Conservation (phyloP, 2,888 invertebrate species). For the Eugnorisma glareosa region DNA sequence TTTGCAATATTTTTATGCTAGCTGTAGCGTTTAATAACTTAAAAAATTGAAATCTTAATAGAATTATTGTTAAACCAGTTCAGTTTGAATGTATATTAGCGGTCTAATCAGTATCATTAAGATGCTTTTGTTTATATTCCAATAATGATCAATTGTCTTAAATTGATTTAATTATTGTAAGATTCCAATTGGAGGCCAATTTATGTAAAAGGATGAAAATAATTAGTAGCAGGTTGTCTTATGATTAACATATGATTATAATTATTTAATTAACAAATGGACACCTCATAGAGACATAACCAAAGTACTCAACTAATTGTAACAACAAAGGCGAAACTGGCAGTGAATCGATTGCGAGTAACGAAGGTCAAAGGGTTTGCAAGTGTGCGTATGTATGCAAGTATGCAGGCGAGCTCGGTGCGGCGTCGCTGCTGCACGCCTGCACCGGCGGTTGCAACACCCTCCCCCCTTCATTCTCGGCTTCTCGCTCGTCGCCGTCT, state of each 20-base stretch:
- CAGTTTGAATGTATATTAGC: conserved; percentile 1
- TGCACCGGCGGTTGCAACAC: conserved; percentile 90
- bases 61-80: conserved; percentile 6
- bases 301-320: conserved; percentile 76
- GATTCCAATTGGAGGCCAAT: conserved; percentile 61
- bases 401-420: conserved; percentile 90
- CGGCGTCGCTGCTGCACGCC: conserved; percentile 90
- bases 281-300: conserved; percentile 44
- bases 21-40: not conserved
- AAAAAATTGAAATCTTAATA: conserved; percentile 11
- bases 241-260: not conserved
- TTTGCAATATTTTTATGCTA: conserved; percentile 24
- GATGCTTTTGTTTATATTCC: conserved; percentile 25
- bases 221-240: not conserved
- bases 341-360: conserved; percentile 88
- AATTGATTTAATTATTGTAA: conserved; percentile 14
- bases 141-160: conserved; percentile 7
- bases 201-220: not conserved
- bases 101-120: conserved; percentile 22
- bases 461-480: conserved; percentile 90
- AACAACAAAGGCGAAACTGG: conserved; percentile 85
- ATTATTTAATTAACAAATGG: conserved; percentile 7
- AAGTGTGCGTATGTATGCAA: conserved; percentile 89
- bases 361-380: conserved; percentile 89
- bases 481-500: conserved; percentile 90